phyloP scores from a whole-genome alignment of 2,888 invertebrate genomes.

The Heliconius charithonia region DNA sequence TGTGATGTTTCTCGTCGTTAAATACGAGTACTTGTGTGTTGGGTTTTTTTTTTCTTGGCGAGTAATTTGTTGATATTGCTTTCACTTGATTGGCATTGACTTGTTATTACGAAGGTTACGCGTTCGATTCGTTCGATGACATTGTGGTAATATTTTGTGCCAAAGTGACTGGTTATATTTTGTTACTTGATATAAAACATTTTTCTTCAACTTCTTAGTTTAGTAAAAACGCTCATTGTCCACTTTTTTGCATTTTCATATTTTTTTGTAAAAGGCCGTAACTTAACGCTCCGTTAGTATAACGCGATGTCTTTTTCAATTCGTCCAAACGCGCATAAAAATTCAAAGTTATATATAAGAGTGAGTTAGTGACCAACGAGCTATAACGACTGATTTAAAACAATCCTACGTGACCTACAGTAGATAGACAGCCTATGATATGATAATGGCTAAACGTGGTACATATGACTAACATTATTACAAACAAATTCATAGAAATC shows the following conservation, averaged over 20 bases:
- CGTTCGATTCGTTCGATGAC: constrained; percentile 4
- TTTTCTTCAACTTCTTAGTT: neutral
- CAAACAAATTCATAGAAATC: constrained; percentile 28
- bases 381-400: neutral
- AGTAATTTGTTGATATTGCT: neutral
- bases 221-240: neutral
- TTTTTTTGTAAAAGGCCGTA: no score
- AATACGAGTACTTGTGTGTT: constrained; percentile 5
- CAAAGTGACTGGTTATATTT: neutral
- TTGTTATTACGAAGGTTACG: constrained; percentile 15
- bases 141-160: constrained; percentile 1
- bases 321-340: no score
- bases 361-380: neutral
- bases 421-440: constrained; percentile 11
- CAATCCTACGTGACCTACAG: constrained; percentile 13
- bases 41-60: constrained; percentile 25
- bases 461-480: constrained; percentile 28
- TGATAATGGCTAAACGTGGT: constrained; percentile 14
- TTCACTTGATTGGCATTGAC: constrained; percentile 15
- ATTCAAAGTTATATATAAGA: no score
- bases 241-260: neutral
- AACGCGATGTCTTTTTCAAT: no score
- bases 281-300: no score
- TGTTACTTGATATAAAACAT: neutral
- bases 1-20: constrained; percentile 34